Evolutionary conservation across 2,888 invertebrate genomes (phyloP), one percentile per base, ranked within the genome.

Genomic region (Nomada ruficornis): DNA sequence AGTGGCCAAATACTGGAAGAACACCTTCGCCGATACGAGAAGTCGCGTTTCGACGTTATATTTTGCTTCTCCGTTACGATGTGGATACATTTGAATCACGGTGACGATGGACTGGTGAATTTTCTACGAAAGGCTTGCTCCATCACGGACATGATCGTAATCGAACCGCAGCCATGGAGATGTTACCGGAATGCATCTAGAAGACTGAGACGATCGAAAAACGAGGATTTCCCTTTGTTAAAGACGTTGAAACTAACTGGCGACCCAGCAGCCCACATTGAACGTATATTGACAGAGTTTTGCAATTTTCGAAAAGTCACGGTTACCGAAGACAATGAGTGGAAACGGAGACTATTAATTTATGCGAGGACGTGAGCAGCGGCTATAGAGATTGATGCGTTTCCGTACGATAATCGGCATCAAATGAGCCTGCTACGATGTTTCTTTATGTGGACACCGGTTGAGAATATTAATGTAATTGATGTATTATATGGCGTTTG

Each of bases 61-160:
- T 97, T 97, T 93, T 97, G 97, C 91, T 97, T 98, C 92, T 98
- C 98, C 11, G 95, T 97, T 47, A 97, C 97, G 23, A 97, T 98
- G 97, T 98, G 98, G 98, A 97, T 98, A 90, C 98, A 98, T 94
- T 93, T 98, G 36, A 98, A 98, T 93, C 95, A 96, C 93, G 97
- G 97, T 9, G 98, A 98, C 94, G 93, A 94, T 7, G 97, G 97
- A 0, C 93, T 98, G 54, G 89, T 94, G 73, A 87, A 93, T 4
- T 97, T 97, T 92, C 93, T 98, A 2, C 91, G 94, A 26, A 95
- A 95, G 69, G 92, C 96, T 9, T 95, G 95, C 78, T 86, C 91
- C 10, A 90, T 95, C 36, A 94, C 96, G 7, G 94, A 95, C 59
- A 94, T 96, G 70, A 93, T 98, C 13, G 94, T 98, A 26, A 94